A percentile compares a stretch with the other conserved stretches of the same genome.
phyloP scores from a whole-genome alignment of 1,140 invertebrate genomes.

The Atopsyche davidsoni region DNA sequence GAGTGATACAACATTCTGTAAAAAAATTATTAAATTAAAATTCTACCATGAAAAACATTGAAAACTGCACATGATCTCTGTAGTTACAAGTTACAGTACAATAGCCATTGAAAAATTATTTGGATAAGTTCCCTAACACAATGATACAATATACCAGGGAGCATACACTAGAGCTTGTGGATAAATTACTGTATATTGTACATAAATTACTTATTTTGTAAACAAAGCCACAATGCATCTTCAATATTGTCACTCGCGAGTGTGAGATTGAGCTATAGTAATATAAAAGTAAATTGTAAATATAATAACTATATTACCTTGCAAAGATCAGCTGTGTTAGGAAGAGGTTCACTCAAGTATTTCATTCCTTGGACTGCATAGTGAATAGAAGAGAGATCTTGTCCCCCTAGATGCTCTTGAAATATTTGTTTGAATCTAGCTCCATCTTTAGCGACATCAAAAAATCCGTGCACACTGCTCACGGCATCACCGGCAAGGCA shows the following conservation, averaged over 20 bases:
- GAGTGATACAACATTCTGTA: slow-evolving; percentile 7
- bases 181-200: too few species aligned
- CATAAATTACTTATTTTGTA: too few species aligned
- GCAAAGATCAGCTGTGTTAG: slow-evolving; percentile 37
- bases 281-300: not conserved
- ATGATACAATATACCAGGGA: too few species aligned
- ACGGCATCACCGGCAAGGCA: slow-evolving; percentile 33
- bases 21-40: not conserved
- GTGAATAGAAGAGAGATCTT: slow-evolving; percentile 39
- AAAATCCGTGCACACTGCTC: slow-evolving; percentile 36
- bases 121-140: too few species aligned
- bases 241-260: too few species aligned
- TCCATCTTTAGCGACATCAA: slow-evolving; percentile 42
- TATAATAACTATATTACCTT: slow-evolving; percentile 33
- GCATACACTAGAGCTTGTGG: too few species aligned
- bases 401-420: slow-evolving; percentile 39
- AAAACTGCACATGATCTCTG: too few species aligned
- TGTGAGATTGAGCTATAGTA: not conserved
- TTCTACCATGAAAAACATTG: slow-evolving; percentile 2
- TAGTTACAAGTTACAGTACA: too few species aligned
- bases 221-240: too few species aligned
- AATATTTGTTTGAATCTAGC: slow-evolving; percentile 41
- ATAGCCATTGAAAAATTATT: too few species aligned
- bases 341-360: slow-evolving; percentile 38
- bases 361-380: slow-evolving; percentile 42